Evolutionary conservation across 2,113 vertebrate species (phyloP), one percentile per base, ranked within the genome.

Genomic region (Paramisgurnus dabryanus): DNA sequence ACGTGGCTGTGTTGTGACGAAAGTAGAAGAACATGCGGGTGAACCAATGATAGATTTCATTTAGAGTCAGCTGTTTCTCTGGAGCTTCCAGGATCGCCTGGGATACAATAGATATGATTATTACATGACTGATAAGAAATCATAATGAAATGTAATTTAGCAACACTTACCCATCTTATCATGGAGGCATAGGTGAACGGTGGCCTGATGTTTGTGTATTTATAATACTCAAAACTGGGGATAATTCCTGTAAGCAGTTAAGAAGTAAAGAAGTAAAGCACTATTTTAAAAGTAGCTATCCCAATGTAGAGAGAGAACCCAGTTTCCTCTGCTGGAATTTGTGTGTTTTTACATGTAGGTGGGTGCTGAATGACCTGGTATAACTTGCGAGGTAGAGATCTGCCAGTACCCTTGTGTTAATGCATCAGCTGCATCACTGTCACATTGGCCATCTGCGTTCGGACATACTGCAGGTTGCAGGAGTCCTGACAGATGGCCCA

Each of bases 41-140:
- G 73, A 95, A 95, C 94, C 94, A 95, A 63, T 89, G 91, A 66
- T 95, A 95, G 85, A 95, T 95, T 85, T 95, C 94, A 5, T 92
- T 95, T 74, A 95, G 88, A 2, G 91, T 93, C 77, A 93, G 87
- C 82, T 95, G 93, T 73, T 93, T 93, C 81, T 93, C 91, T 0
- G 92, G 89, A 66, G 93, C 90, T 78, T 94, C 91, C 83, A 93
- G 79, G 75, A 95, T 94, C 5, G 94, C 94, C 94, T 95, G 27
- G 13, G 39, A 83, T 63, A 10, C 12, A 63, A 13, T 8, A 75
- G 6, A 79, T n/a, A 75, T 7, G 57, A 5, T 7, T 45, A 15
- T 50, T 7, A 64, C 61, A 6, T 57, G 50, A 61, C 39, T 78
- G 10, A 27, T 9, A 79, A 43, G 22, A 50, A 63, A 50, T 49